These are phyloP conservation scores for Gerris lacustris DNA, from an alignment of 2,888 invertebrate genomes.

Conservation along the genomic window DNA sequence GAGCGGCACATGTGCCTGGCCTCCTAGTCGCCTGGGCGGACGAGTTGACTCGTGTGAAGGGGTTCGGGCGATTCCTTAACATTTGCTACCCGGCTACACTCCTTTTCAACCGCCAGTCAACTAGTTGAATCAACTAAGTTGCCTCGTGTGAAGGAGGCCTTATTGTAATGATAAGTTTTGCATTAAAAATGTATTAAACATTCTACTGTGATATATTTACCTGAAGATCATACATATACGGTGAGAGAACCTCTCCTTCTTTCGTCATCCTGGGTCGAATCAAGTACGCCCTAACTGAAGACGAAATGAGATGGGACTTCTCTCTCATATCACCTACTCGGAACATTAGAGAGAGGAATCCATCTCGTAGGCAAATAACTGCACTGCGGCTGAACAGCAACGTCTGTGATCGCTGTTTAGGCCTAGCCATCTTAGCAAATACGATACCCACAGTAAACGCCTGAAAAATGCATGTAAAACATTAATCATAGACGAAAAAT, in stretches of 20 bases:
- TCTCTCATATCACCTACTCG: constrained; percentile 83
- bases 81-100: too few species aligned
- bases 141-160: too few species aligned
- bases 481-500: constrained; percentile 11
- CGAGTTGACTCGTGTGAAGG: too few species aligned
- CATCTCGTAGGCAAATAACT: constrained; percentile 76
- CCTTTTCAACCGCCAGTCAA: too few species aligned
- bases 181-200: too few species aligned
- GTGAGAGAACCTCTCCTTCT: constrained; percentile 53
- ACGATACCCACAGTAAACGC: constrained; percentile 73
- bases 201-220: constrained; percentile 21
- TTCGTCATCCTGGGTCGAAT: constrained; percentile 67
- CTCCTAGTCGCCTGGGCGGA: too few species aligned
- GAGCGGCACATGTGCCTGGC: too few species aligned
- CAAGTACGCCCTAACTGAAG: constrained; percentile 71
- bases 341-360: constrained; percentile 73
- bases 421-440: constrained; percentile 90
- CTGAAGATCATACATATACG: constrained; percentile 45
- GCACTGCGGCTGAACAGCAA: constrained; percentile 82
- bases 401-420: constrained; percentile 87
- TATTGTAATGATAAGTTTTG: too few species aligned
- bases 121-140: too few species aligned
- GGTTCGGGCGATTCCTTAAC: too few species aligned
- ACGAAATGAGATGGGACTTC: constrained; percentile 86
- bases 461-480: constrained; percentile 27